These are phyloP conservation scores for Amphipoea lucens DNA, from an alignment of 2,888 invertebrate genomes.

Conservation along the genomic window DNA sequence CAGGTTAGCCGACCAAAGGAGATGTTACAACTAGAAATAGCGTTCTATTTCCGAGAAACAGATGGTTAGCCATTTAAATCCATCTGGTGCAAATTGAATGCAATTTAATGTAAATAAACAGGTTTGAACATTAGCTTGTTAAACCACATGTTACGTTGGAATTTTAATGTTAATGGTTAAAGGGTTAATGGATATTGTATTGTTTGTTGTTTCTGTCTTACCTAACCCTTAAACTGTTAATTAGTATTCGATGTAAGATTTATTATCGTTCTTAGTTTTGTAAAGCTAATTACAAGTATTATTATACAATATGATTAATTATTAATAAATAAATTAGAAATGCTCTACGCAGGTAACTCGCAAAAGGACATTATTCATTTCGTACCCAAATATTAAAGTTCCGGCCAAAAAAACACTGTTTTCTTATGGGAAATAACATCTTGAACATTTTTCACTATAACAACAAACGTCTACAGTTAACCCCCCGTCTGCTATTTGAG, in stretches of 20 bases:
- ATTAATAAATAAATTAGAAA: background rate
- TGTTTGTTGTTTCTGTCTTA: conserved; percentile 9
- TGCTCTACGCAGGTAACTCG: background rate
- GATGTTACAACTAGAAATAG: conserved; percentile 42
- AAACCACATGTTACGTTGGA: conserved; percentile 32
- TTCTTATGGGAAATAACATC: too few relatives aligned
- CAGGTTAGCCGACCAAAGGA: conserved; percentile 13
- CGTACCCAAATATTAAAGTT: background rate
- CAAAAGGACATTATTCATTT: background rate
- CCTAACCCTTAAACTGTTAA: background rate
- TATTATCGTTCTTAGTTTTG: background rate
- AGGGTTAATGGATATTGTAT: conserved; percentile 28
- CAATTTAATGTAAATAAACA: conserved; percentile 55
- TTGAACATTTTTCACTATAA: too few relatives aligned
- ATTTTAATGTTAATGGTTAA: conserved; percentile 32
- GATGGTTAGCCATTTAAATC: conserved; percentile 54
- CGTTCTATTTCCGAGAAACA: conserved; percentile 55
- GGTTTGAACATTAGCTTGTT: conserved; percentile 34
- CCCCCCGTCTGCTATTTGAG: too few relatives aligned
- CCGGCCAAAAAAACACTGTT: too few relatives aligned
- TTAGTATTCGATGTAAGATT: background rate
- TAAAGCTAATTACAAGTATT: background rate
- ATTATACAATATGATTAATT: too few relatives aligned
- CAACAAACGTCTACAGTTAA: too few relatives aligned
- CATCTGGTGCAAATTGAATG: conserved; percentile 54